phyloP scores from a whole-genome alignment of 2,113 vertebrate genomes.

The Jaculus jaculus region DNA sequence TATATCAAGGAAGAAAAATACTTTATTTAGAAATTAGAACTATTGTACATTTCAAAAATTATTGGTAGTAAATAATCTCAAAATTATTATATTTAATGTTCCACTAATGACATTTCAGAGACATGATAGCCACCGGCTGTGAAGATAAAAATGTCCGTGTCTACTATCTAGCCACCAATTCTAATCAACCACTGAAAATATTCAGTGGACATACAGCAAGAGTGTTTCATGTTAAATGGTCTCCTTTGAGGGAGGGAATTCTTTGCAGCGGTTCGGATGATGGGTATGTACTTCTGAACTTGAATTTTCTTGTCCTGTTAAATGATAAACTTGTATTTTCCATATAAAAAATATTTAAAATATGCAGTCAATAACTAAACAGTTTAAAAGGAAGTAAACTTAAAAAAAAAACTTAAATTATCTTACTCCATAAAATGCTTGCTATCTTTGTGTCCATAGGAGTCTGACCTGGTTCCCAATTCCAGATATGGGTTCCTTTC shows the following conservation, averaged over 20 bases:
- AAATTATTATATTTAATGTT: background rate
- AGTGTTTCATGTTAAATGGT: conserved; percentile 98
- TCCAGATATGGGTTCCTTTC: too few species aligned
- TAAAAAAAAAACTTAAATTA: too few species aligned
- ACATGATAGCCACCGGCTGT: conserved; percentile 99
- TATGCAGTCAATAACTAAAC: background rate
- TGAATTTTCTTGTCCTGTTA: background rate
- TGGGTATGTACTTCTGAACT: conserved; percentile 84
- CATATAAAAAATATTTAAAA: background rate
- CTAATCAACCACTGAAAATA: conserved; percentile 96
- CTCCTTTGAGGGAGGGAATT: conserved; percentile 96
- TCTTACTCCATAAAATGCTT: too few species aligned
- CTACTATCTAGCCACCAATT: conserved; percentile 97
- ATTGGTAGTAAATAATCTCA: background rate
- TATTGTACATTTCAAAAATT: background rate
- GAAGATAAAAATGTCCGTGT: conserved; percentile 98
- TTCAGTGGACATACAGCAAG: conserved; percentile 96
- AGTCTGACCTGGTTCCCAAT: too few species aligned
- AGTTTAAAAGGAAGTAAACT: background rate
- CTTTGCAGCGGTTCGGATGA: conserved; percentile 99
- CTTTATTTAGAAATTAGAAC: background rate
- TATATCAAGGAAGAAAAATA: background rate
- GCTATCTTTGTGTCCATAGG: too few species aligned
- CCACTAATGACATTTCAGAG: conserved; percentile 83
- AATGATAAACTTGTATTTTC: background rate